Percentiles rank a stretch among this genome's conserved stretches.
Conservation (phyloP, 2,113 vertebrate genomes). For the Gymnogyps californianus region DNA sequence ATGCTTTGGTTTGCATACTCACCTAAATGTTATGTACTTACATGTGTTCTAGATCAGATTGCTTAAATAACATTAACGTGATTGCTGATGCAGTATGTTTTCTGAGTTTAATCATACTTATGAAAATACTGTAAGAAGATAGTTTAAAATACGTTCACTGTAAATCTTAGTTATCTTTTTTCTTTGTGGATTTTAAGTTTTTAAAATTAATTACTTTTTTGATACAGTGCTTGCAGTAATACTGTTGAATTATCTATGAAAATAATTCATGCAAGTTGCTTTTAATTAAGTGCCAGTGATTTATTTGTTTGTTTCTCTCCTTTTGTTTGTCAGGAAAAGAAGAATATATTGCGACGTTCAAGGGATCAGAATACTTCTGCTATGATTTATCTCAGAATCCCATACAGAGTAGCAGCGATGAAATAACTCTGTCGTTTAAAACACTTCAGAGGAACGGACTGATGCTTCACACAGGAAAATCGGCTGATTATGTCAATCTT, state of each 20-base stretch:
- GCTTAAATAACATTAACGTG: not conserved
- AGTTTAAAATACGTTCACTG: not conserved
- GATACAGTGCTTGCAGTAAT: not conserved
- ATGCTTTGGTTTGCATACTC: not conserved
- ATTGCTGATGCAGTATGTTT: not conserved
- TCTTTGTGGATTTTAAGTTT: not conserved
- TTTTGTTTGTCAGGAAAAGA: constrained; percentile 87
- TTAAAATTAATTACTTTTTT: not conserved
- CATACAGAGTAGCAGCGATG: constrained; percentile 98
- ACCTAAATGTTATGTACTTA: not conserved
- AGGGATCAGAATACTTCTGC: constrained; percentile 99
- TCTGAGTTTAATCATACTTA: not conserved
- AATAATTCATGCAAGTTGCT: not conserved
- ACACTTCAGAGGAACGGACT: constrained; percentile 98
- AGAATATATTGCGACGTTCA: constrained; percentile 97
- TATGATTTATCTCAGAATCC: constrained; percentile 98
- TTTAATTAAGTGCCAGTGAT: not conserved
- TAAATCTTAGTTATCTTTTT: constrained; percentile 5
- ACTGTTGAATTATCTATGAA: not conserved
- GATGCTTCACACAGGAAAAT: constrained; percentile 99
- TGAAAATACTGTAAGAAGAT: not conserved
- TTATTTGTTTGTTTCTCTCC: constrained; percentile 1
- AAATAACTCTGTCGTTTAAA: constrained; percentile 98
- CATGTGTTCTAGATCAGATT: not conserved
- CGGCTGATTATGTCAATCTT: constrained; percentile 98